Conservation (phyloP, 2,113 vertebrate genomes). For the Setophaga petechia region DNA sequence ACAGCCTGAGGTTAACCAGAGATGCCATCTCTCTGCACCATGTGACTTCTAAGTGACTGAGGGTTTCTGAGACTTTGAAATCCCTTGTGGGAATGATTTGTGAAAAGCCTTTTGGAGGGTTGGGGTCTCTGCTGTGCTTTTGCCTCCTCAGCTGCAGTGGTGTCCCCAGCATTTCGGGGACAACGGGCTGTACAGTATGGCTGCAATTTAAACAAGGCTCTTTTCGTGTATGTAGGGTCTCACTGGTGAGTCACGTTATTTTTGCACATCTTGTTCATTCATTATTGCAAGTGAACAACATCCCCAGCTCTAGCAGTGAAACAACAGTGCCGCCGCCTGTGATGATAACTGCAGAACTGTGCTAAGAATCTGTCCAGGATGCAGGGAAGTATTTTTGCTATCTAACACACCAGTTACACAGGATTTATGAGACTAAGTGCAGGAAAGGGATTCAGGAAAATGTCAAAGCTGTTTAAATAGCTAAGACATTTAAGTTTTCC, state of each 20-base stretch:
- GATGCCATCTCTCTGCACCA: neutral
- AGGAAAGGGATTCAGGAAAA: slow-evolving; percentile 17
- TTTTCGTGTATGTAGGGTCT: neutral
- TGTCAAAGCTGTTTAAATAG: slow-evolving; percentile 48
- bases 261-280: neutral
- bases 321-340: neutral
- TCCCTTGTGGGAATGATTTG: neutral
- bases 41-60: neutral
- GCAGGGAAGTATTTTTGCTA: neutral
- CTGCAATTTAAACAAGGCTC: neutral
- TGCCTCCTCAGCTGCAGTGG: neutral
- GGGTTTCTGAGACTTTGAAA: neutral
- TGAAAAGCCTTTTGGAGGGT: neutral
- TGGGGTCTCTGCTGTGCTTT: neutral
- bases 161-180: neutral
- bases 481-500: slow-evolving; percentile 33
- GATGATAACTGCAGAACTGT: neutral
- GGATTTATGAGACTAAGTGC: neutral
- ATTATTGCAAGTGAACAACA: neutral
- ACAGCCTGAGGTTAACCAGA: neutral
- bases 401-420: neutral
- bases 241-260: neutral
- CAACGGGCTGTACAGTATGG: fast-evolving
- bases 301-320: neutral
- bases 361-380: neutral